Evolutionary conservation across 2,113 vertebrate genomes (phyloP).

Genomic region (Cebidichthys violaceus): DNA sequence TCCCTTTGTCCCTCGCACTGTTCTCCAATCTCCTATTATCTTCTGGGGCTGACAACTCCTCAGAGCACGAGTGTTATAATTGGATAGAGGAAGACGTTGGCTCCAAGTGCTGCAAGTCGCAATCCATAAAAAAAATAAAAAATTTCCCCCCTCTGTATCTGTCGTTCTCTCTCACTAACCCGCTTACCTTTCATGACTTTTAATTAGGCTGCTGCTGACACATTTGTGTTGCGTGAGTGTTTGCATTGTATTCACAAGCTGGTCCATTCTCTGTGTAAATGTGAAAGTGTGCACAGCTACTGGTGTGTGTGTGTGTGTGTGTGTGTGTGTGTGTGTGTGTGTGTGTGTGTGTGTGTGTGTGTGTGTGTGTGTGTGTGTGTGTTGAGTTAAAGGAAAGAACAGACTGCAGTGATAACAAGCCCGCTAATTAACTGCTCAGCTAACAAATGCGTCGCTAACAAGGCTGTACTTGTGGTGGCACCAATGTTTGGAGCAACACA

Average conservation of each 20-base stretch:
- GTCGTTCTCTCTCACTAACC: conserved; percentile 24
- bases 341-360: conserved; percentile 19
- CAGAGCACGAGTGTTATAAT: conserved; percentile 50
- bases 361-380: conserved; percentile 7
- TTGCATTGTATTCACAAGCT: conserved; percentile 35
- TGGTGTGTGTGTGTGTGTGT: not conserved
- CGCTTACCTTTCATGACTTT: conserved; percentile 24
- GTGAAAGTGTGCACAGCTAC: not conserved
- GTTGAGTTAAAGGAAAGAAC: conserved; percentile 24
- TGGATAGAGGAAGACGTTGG: conserved; percentile 46
- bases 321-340: conserved; percentile 4
- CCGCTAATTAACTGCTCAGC: conserved; percentile 63
- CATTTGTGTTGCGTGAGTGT: conserved; percentile 17
- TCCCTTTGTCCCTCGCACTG: conserved; percentile 2
- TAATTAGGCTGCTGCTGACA: conserved; percentile 56
- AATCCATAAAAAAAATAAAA: conserved; percentile 50
- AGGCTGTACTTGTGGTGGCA: conserved; percentile 8
- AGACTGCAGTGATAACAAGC: conserved; percentile 50
- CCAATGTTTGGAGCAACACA: not conserved
- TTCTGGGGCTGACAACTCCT: conserved; percentile 45
- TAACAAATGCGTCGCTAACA: conserved; percentile 37
- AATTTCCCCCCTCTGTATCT: conserved; percentile 3
- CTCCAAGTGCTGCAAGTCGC: conserved; percentile 43
- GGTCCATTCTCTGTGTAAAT: conserved; percentile 9
- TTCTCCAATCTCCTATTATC: conserved; percentile 35